Percentiles rank a stretch among this genome's conserved stretches.
Conservation (phyloP, 1,140 invertebrate species). For the Vanessa tameamea region DNA sequence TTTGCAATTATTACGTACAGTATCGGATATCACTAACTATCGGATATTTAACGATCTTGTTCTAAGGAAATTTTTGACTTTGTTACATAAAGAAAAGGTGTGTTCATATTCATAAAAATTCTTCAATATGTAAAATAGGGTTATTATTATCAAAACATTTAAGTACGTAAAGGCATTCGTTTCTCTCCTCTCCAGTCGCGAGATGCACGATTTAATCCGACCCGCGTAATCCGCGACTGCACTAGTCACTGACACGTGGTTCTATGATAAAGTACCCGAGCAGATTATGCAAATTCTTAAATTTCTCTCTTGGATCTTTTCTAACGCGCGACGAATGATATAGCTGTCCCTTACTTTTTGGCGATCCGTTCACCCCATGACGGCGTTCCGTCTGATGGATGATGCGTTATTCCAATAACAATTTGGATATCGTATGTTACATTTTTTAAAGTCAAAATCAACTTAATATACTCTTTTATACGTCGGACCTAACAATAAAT, state of each 20-base stretch:
- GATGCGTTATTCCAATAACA: constrained; percentile 79
- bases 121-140: too few relatives aligned
- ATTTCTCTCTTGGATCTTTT: constrained; percentile 63
- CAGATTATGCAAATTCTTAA: constrained; percentile 80
- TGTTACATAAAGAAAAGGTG: too few relatives aligned
- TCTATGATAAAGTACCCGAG: constrained; percentile 78
- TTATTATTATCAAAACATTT: not conserved
- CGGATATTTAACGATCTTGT: too few relatives aligned
- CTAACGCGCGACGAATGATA: constrained; percentile 39
- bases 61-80: too few relatives aligned
- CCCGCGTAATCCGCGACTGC: constrained; percentile 74
- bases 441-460: constrained; percentile 62
- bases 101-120: too few relatives aligned
- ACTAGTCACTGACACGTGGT: constrained; percentile 80
- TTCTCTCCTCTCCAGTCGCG: not conserved
- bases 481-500: constrained; percentile 1
- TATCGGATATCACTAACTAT: too few relatives aligned
- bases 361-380: constrained; percentile 67
- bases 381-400: constrained; percentile 74
- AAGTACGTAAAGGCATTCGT: not conserved
- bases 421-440: constrained; percentile 74
- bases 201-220: constrained; percentile 60
- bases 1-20: too few relatives aligned
- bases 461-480: constrained; percentile 8
- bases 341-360: constrained; percentile 48